Evolutionary conservation across 2,797 vertebrate genomes (phyloP).

Genomic region (Danio kyathit): DNA sequence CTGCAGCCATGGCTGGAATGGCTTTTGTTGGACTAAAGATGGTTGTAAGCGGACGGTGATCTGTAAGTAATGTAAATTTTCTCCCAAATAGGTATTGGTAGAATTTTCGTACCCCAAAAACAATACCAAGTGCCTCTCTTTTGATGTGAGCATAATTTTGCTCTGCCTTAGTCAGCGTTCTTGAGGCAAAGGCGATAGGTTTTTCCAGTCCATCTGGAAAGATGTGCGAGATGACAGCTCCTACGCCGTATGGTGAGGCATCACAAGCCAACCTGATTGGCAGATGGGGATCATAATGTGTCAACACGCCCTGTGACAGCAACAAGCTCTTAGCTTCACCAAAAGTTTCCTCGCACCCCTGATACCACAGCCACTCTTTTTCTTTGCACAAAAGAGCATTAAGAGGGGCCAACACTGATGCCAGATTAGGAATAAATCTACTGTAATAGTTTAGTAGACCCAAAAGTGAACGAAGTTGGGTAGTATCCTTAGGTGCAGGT

Average conservation of each 20-base stretch:
- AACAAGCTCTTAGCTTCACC: background rate
- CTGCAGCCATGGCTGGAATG: background rate
- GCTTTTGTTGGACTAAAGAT: slow-evolving; percentile 5
- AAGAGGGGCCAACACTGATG: background rate
- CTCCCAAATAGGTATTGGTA: slow-evolving; percentile 5
- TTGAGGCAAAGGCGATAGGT: slow-evolving; percentile 16
- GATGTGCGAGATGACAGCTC: slow-evolving; percentile 7
- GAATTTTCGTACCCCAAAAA: slow-evolving; percentile 15
- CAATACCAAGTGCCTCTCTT: slow-evolving; percentile 13
- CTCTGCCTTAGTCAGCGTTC: slow-evolving; percentile 8
- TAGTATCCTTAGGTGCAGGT: background rate
- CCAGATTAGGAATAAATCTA: background rate
- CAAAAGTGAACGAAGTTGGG: background rate
- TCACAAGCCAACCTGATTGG: slow-evolving; percentile 15
- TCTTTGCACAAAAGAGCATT: slow-evolving; percentile 15
- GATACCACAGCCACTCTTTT: slow-evolving; percentile 11
- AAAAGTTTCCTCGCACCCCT: background rate
- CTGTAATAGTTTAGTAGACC: slow-evolving; percentile 20
- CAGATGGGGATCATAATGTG: slow-evolving; percentile 13
- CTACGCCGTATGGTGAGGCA: background rate
- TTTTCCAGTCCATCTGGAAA: slow-evolving; percentile 1
- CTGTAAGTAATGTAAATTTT: background rate
- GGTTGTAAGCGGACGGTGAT: background rate
- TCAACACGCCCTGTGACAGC: slow-evolving; percentile 7
- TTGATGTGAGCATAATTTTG: slow-evolving; percentile 30